phyloP scores from a whole-genome alignment of 2,888 invertebrate genomes.

The Parnassius mnemosyne region DNA sequence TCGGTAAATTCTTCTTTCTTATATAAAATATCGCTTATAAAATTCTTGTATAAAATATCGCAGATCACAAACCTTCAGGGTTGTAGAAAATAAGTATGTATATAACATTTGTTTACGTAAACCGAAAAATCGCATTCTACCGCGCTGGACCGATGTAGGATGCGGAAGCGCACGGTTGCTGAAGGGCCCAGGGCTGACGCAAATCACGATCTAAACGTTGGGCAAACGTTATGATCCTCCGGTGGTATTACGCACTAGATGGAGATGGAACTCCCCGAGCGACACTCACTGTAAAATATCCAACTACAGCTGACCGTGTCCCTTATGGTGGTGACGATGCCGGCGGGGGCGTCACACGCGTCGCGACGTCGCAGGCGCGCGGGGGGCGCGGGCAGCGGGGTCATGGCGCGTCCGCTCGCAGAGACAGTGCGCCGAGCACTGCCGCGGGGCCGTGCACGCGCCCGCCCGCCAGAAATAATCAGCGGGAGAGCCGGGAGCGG shows the following conservation, averaged over 20 bases:
- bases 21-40: no score
- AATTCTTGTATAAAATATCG: no score
- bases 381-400: conserved; percentile 70
- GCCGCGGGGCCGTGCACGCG: conserved; percentile 59
- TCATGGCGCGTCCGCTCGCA: conserved; percentile 67
- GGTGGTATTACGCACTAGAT: conserved; percentile 22
- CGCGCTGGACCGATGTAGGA: neutral
- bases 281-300: conserved; percentile 87
- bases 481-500: conserved; percentile 71
- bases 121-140: neutral
- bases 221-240: conserved; percentile 28
- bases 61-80: no score
- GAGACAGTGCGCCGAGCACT: conserved; percentile 69
- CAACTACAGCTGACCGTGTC: conserved; percentile 87
- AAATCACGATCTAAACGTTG: conserved; percentile 32
- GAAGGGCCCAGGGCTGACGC: conserved; percentile 16
- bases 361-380: conserved; percentile 56
- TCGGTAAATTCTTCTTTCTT: no score
- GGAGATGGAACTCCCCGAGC: conserved; percentile 32
- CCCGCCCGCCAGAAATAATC: conserved; percentile 67
- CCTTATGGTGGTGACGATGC: conserved; percentile 82
- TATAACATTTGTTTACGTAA: neutral
- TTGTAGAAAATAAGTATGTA: no score
- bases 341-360: conserved; percentile 79
- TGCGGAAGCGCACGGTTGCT: conserved; percentile 13